A percentile compares a stretch with the other conserved stretches of the same genome.
phyloP scores from a whole-genome alignment of 1,140 invertebrate species.

The Patella vulgata region DNA sequence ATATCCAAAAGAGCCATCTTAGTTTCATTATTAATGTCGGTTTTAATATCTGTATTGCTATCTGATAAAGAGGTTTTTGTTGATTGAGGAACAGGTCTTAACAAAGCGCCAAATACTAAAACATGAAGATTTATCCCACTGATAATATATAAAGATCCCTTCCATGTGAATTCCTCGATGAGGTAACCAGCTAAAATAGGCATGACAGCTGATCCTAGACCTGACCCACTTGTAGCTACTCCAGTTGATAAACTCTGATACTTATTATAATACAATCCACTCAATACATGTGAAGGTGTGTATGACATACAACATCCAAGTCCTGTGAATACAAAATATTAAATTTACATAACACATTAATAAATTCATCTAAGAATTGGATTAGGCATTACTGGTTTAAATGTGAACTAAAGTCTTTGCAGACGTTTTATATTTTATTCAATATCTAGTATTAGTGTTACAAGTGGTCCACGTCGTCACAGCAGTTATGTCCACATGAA shows the following conservation, averaged over 20 bases:
- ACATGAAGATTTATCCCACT: constrained; percentile 83
- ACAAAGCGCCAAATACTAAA: constrained; percentile 32
- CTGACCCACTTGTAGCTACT: constrained; percentile 90
- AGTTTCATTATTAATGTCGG: too few relatives aligned
- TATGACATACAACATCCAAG: constrained; percentile 45
- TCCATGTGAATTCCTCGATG: constrained; percentile 78
- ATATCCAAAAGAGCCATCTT: too few relatives aligned
- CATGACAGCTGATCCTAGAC: constrained; percentile 84
- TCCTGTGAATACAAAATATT: too few relatives aligned
- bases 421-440: not conserved
- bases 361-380: too few relatives aligned
- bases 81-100: constrained; percentile 30
- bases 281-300: constrained; percentile 44
- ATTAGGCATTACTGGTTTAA: too few relatives aligned
- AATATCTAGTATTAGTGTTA: too few relatives aligned
- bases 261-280: constrained; percentile 89
- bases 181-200: constrained; percentile 74
- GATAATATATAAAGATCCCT: constrained; percentile 80
- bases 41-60: too few relatives aligned
- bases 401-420: not conserved
- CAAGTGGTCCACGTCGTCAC: too few relatives aligned
- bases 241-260: constrained; percentile 89
- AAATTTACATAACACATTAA: too few relatives aligned
- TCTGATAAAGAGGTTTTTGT: too few relatives aligned
- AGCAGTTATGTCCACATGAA: too few relatives aligned